Base-by-base conservation (phyloP, 2,888 invertebrate genomes). In the Galerucella calmariensis region DNA sequence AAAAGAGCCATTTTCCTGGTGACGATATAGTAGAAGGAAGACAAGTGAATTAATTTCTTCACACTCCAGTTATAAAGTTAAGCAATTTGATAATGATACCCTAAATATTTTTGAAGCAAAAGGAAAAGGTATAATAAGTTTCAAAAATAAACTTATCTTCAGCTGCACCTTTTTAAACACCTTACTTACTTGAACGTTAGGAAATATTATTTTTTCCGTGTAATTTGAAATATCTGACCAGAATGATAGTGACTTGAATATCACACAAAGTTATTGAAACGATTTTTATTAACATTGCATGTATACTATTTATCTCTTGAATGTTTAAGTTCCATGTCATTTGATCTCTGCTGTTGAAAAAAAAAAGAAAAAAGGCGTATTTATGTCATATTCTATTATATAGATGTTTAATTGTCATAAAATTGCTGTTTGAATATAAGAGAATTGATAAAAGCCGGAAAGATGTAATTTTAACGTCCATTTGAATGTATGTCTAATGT, bases 351-450 rank as follows among this genome's bases (percentile, higher is more conserved):
- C 27, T 59, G 44, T 68, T 44, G 10, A 68, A 68, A 68, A 68
- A 20, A 68, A 20, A 53, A 67, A 14, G 44, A n/a, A 69, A 56
- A 20, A 62, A 53, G 16, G 27, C 53, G 44, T 63, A 53, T 69
- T 69, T 53, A 69, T 62, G 41, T 69, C 11, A 20, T 69, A 35
- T 69, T 69, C 53, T 69, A 53, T 62, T 67, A 62, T 63, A 72
- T 66, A 66, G 72, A 66, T 72, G 72, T 72, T 67, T 65, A 24
- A 71, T 24, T 65, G 44, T 70, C 27, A 51, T 56, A 51, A 63
- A 71, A 71, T 44, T 48, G 67, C 16, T 59, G 71, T 71, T 63
- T 63, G 16, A 62, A 35, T 62, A 62, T 35, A 27, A 8, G 14
- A 41, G 41, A 41, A 62, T 62, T 41, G 10, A 62, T 41, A 62